Evolutionary conservation across 2,113 vertebrate species (phyloP), one percentile per base, ranked within the genome.

Genomic region (Takifugu flavidus): DNA sequence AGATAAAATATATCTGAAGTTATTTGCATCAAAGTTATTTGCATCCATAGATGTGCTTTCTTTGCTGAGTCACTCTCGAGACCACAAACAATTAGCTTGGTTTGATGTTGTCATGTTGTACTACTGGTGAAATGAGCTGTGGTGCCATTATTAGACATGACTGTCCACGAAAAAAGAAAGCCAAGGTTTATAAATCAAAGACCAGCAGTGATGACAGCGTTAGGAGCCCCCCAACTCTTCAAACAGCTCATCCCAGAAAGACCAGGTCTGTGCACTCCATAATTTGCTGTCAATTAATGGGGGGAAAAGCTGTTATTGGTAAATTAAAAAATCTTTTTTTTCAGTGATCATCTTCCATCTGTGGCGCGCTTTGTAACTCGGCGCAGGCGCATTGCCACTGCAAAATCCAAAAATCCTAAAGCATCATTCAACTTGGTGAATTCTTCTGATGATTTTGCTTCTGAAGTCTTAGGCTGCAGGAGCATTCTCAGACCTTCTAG

Each of bases 371-470:
- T 82, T 53, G 86, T 89, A 27, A 89, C 86, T 46, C 71, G 62
- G 5, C 83, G 82, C 31, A 81, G 58, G 67, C 53, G 66, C 28
- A 49, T 56, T 0, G 6, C 46, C 25, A 8, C 46, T 0, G 11
- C 63, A n/a, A 77, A 65, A 60, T 15, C 62, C 34, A 67, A 56
- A 61, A n/a, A 13, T 25, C 27, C 52, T 10, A 65, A 66, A 59
- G 47, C 25, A 4, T 25, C 6, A 4, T 49, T 13, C 13, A 39
- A 4, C 49, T 43, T 47, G 4, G 53, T 84, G 2, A 72, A 86
- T 79, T 90, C 88, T 3, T 88, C 86, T 0, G 83, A 88, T 10
- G 87, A 91, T 13, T 89, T 89, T 42, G 31, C 65, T 10, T 49
- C 54, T 13, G 25, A 25, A 14, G 49, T 10, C 0, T 5, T 25